These are phyloP conservation scores for Lucinisca nassula DNA, from an alignment of 2,888 invertebrate species.

Conservation along the genomic window DNA sequence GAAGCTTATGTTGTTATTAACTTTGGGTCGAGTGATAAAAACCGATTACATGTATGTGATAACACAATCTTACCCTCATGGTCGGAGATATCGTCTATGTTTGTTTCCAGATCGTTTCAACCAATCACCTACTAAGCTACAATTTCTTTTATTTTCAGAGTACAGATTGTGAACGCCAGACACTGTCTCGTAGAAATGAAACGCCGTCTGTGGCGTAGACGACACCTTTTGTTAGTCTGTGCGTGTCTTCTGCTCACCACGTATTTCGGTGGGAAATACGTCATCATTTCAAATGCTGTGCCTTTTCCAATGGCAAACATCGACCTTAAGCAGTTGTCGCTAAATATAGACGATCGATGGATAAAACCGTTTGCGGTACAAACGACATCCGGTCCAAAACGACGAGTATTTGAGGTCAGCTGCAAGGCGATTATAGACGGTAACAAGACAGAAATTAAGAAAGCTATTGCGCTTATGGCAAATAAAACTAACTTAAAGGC, in stretches of 20 bases:
- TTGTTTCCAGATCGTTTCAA: no score
- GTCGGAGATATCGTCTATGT: no score
- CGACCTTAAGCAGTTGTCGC: neutral
- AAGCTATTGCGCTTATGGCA: constrained; percentile 59
- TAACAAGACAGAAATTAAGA: constrained; percentile 69
- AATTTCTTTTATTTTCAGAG: neutral
- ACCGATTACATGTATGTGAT: no score
- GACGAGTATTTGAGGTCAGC: constrained; percentile 62
- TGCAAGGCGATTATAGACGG: constrained; percentile 76
- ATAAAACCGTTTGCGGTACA: neutral
- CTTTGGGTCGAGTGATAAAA: no score
- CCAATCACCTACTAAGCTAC: no score
- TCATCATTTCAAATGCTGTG: neutral
- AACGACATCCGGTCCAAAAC: neutral
- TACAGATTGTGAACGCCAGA: neutral
- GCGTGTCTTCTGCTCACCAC: neutral
- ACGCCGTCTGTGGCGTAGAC: neutral
- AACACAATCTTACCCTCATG: no score
- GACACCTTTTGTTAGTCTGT: neutral
- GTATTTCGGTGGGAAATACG: neutral
- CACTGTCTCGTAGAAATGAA: neutral
- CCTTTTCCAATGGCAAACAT: neutral
- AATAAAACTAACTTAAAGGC: constrained; percentile 49
- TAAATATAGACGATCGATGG: neutral
- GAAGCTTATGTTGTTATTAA: no score